Percentiles rank a stretch among this genome's conserved stretches.
Evolutionary conservation across 2,797 vertebrate genomes (phyloP).

Genomic region (Sebastes alutus): DNA sequence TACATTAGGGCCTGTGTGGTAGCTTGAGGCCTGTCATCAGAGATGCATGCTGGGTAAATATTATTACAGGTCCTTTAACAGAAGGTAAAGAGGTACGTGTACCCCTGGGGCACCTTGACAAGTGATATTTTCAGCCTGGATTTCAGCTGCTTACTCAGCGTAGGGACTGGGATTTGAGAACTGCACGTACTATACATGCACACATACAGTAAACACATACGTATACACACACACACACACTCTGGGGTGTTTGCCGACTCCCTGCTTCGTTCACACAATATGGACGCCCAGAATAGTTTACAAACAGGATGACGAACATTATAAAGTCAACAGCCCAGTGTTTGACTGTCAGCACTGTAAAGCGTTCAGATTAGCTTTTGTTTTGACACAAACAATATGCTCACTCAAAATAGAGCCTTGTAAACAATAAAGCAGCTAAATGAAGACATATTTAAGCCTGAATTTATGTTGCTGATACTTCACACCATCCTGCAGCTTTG

Average conservation of each 20-base stretch:
- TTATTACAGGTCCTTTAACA: slow-evolving; percentile 69
- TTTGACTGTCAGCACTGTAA: slow-evolving; percentile 40
- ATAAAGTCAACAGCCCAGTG: slow-evolving; percentile 46
- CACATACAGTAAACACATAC: background rate
- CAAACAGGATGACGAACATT: slow-evolving; percentile 34
- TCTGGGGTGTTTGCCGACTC: slow-evolving; percentile 12
- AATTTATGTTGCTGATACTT: slow-evolving; percentile 20
- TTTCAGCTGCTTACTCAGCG: slow-evolving; percentile 44
- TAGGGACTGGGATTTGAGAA: slow-evolving; percentile 23
- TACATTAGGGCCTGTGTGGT: slow-evolving; percentile 41
- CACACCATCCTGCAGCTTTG: slow-evolving; percentile 14
- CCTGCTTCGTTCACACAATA: slow-evolving; percentile 33
- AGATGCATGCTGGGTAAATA: slow-evolving; percentile 75
- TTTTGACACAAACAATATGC: slow-evolving; percentile 49
- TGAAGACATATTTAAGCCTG: slow-evolving; percentile 20
- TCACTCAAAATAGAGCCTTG: slow-evolving; percentile 35
- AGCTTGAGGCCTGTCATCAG: slow-evolving; percentile 62
- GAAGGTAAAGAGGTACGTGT: slow-evolving; percentile 48
- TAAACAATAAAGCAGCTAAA: slow-evolving; percentile 31
- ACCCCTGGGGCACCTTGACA: slow-evolving; percentile 57
- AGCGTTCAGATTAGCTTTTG: slow-evolving; percentile 43
- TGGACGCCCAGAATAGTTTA: slow-evolving; percentile 39
- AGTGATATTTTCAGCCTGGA: slow-evolving; percentile 58
- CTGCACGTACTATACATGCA: background rate
- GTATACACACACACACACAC: background rate